Conservation (phyloP, 2,113 vertebrate species). For the Xenus cinereus region DNA sequence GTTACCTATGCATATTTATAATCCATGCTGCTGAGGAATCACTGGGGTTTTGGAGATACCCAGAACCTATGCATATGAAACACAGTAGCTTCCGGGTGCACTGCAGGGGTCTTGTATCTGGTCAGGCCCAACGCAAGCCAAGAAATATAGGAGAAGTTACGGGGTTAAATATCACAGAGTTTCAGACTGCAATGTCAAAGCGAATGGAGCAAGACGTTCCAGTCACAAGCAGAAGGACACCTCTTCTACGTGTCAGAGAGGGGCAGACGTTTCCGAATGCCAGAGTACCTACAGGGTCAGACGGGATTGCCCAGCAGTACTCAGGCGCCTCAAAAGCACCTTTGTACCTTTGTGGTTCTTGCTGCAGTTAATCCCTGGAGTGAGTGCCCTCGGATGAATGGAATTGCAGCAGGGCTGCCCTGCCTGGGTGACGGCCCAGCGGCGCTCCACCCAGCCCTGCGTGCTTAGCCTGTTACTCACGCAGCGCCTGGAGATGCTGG, state of each 20-base stretch:
- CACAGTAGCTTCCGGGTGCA: background rate
- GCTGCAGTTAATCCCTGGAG: background rate
- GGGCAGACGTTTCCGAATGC: background rate
- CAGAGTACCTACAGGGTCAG: background rate
- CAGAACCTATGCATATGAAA: background rate
- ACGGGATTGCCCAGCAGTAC: background rate
- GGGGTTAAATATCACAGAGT: background rate
- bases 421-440: background rate
- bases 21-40: background rate
- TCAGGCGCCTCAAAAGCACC: background rate
- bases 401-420: background rate
- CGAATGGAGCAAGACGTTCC: background rate
- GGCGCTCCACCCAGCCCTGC: background rate
- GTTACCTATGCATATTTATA: background rate
- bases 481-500: background rate
- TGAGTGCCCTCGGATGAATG: background rate
- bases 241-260: background rate
- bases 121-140: background rate
- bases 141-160: background rate
- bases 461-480: slow-evolving; percentile 33
- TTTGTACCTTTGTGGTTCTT: background rate
- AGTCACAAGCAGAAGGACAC: background rate
- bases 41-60: background rate
- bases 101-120: background rate
- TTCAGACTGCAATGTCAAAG: background rate